Percentiles rank a stretch among this genome's conserved stretches.
Conservation (phyloP, 2,888 invertebrate genomes). For the Tinea semifulvella region DNA sequence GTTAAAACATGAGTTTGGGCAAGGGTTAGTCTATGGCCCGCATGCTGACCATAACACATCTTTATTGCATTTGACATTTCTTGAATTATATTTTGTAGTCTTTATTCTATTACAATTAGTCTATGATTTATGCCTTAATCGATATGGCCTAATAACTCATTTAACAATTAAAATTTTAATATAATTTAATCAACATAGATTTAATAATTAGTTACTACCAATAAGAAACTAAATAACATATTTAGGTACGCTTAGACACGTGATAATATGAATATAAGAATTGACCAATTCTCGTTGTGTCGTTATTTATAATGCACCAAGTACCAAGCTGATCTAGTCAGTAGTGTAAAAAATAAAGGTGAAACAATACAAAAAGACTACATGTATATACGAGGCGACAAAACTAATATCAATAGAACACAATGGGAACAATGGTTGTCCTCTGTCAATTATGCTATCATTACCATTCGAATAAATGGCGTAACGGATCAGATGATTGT, state of each 20-base stretch:
- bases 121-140: background rate
- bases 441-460: conserved; percentile 65
- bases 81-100: background rate
- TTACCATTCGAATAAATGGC: conserved; percentile 62
- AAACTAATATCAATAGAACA: conserved; percentile 62
- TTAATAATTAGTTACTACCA: too few species aligned
- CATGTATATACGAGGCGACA: conserved; percentile 66
- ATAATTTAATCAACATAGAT: too few species aligned
- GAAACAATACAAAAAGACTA: conserved; percentile 56
- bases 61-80: conserved; percentile 3
- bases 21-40: conserved; percentile 15
- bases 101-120: too few species aligned
- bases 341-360: too few species aligned
- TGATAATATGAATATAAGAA: too few species aligned
- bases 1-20: background rate
- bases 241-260: too few species aligned
- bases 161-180: too few species aligned
- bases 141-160: too few species aligned
- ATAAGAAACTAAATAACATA: too few species aligned
- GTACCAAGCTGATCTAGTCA: too few species aligned
- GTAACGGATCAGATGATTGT: conserved; percentile 57
- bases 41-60: conserved; percentile 11
- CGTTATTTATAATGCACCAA: too few species aligned
- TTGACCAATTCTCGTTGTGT: too few species aligned
- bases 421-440: conserved; percentile 63